Conservation (phyloP, 1,140 invertebrate genomes). For the Drosophila varians region DNA sequence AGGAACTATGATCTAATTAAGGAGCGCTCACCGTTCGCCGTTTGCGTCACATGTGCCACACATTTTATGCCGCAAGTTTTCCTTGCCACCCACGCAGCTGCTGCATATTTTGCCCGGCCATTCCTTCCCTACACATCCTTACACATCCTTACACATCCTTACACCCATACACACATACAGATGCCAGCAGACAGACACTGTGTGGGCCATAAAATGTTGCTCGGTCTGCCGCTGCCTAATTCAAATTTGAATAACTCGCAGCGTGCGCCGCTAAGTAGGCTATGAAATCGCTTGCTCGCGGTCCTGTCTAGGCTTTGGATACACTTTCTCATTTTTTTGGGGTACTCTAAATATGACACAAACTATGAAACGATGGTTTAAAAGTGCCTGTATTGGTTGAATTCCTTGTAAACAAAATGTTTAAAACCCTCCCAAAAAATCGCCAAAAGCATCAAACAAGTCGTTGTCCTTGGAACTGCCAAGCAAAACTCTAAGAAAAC, state of each 20-base stretch:
- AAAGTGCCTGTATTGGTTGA: no score
- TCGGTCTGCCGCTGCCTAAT: constrained; percentile 43
- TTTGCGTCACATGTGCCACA: constrained; percentile 43
- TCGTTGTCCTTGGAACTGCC: not conserved
- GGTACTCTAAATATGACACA: not conserved
- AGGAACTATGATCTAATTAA: constrained; percentile 69
- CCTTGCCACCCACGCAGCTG: constrained; percentile 16
- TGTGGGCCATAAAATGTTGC: constrained; percentile 53
- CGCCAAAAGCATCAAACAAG: not conserved
- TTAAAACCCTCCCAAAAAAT: not conserved
- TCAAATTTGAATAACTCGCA: constrained; percentile 77
- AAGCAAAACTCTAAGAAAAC: not conserved
- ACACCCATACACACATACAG: not conserved
- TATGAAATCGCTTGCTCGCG: constrained; percentile 49
- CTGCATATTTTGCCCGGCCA: constrained; percentile 32
- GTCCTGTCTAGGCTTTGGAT: constrained; percentile 1
- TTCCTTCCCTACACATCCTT: not conserved
- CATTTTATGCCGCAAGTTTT: constrained; percentile 53
- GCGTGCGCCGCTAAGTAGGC: constrained; percentile 68
- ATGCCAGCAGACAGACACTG: constrained; percentile 4
- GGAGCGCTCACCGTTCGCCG: constrained; percentile 41
- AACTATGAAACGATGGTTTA: no score
- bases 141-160: no score
- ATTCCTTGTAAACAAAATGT: no score
- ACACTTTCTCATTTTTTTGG: not conserved